Conservation (phyloP, 35 echinoderm and acorn worm genomes). For the Lytechinus pictus region DNA sequence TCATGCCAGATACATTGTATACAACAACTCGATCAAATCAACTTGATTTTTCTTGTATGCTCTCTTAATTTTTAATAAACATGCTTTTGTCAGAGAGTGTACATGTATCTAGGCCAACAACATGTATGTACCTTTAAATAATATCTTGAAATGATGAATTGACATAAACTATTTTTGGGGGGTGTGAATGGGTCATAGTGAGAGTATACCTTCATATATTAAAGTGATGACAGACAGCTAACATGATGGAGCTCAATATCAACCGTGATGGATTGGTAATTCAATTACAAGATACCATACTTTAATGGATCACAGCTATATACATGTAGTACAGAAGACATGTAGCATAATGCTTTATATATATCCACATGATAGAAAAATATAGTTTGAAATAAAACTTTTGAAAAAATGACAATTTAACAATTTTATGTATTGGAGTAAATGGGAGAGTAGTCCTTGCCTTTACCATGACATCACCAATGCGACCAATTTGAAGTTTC, state of each 20-base stretch:
- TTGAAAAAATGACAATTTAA: not conserved
- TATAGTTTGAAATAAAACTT: too few relatives aligned
- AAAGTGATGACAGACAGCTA: not conserved
- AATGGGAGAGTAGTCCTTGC: not conserved
- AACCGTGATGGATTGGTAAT: not conserved
- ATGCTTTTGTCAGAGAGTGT: too few relatives aligned
- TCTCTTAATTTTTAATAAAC: too few relatives aligned
- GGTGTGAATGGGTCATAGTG: not conserved
- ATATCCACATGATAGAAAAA: not conserved
- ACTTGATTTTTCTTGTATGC: too few relatives aligned
- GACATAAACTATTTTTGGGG: not conserved
- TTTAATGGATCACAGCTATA: too few relatives aligned
- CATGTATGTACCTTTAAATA: too few relatives aligned
- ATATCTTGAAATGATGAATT: too few relatives aligned
- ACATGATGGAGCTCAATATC: not conserved
- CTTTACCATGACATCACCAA: too few relatives aligned
- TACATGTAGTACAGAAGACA: not conserved
- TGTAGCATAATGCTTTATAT: not conserved
- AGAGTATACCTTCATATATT: not conserved
- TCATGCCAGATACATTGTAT: too few relatives aligned
- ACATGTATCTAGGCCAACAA: too few relatives aligned
- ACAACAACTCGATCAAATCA: too few relatives aligned
- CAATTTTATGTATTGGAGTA: not conserved
- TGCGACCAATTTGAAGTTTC: too few relatives aligned
- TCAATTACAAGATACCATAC: conserved; percentile 5